Conservation (phyloP, 2,113 vertebrate species). For the Ictidomys tridecemlineatus region DNA sequence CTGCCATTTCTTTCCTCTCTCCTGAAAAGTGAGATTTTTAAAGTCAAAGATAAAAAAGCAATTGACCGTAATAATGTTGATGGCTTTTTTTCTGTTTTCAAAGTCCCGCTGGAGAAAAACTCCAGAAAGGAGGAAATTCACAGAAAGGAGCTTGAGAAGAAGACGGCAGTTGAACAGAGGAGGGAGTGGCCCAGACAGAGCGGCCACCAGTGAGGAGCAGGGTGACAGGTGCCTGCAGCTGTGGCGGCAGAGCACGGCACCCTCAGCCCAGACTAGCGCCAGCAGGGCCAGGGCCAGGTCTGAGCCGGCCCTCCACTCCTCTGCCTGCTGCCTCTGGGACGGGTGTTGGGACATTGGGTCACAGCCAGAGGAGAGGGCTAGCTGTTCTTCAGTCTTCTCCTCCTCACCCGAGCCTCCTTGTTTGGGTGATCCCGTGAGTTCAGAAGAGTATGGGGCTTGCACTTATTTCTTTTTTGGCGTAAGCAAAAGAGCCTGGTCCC, state of each 20-base stretch:
- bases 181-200: background rate
- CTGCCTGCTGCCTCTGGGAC: too few relatives aligned
- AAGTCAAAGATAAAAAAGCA: too few relatives aligned
- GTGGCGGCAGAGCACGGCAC: too few relatives aligned
- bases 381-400: background rate
- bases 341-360: too few relatives aligned
- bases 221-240: too few relatives aligned
- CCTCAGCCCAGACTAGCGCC: too few relatives aligned
- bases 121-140: background rate
- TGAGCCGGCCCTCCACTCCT: too few relatives aligned
- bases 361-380: too few relatives aligned
- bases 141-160: background rate
- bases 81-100: background rate
- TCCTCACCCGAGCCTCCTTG: background rate
- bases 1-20: too few relatives aligned
- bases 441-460: background rate
- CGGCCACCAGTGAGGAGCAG: background rate
- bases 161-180: background rate
- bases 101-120: background rate
- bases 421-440: background rate
- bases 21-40: background rate
- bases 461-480: background rate
- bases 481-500: background rate
- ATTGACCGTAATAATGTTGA: rapidly evolving
- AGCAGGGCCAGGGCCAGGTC: too few relatives aligned